Evolutionary conservation across 1,140 invertebrate species (phyloP), one percentile per base, ranked within the genome.

Genomic region (Panagrolaimus sp.): DNA sequence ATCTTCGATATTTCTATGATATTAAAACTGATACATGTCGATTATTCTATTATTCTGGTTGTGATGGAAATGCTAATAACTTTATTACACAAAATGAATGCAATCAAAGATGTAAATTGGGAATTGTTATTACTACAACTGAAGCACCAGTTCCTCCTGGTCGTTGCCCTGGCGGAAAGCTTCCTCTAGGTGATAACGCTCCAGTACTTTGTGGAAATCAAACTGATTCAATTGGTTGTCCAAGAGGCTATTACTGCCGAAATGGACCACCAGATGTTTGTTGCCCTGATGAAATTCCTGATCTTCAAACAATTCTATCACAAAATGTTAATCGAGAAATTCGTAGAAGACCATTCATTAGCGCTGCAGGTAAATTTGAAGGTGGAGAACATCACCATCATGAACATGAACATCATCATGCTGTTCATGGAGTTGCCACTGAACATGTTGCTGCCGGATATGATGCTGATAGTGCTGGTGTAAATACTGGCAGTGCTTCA

Each of bases 61-160:
- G 77, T 23, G 82, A 57, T 83, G 80, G 27, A 9, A 83, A 83
- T 63, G 66, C 65, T 8, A 82, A 82, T 66, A 80, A 83, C 65
- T 82, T 82, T 87, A 65, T 78, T 20, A 86, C 87, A 79, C 86
- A 88, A 83, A 87, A 88, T 68, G 87, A 88, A 82, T 96, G 93
- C 84, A 88, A 90, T 78, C 83, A 86, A 65, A 86, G 88, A 77
- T 96, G 93, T 78, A 82, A 81, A 64, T 62, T 76, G 27, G 74
- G 73, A 65, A 27, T 38, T 38, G 27, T 68, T 68, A 14, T 53
- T 66, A 72, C 79, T 11, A 77, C 79, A 3, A 69, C 79, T 44
- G 74, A 78, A 7, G 78, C 83, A 0, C 43, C 75, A 11, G 25
- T 44, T 8, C n/a, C n/a, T 9, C 1, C 68, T 53, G 75, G 80